Evolutionary conservation across 2,797 vertebrate species (phyloP).

Genomic region (Cercopithecus diana): DNA sequence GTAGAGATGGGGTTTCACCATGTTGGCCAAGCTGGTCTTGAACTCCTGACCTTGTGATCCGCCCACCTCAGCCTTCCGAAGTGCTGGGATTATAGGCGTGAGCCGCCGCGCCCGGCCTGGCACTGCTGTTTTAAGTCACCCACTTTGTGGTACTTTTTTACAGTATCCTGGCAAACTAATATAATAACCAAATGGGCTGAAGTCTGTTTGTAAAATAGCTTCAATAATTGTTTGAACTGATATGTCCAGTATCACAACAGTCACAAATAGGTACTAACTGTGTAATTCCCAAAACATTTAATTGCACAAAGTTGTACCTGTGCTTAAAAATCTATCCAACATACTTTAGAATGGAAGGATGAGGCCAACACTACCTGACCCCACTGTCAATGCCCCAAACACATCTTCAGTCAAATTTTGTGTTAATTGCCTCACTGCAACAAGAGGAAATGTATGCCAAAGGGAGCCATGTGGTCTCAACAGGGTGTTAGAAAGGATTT

Average conservation of each 20-base stretch:
- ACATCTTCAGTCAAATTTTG: neutral
- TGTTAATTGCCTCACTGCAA: neutral
- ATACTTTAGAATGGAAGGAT: neutral
- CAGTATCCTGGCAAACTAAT: neutral
- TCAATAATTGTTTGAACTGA: neutral
- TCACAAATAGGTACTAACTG: neutral
- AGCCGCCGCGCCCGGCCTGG: too few species aligned
- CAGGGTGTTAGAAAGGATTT: neutral
- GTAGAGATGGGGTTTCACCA: too few species aligned
- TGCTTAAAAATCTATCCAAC: neutral
- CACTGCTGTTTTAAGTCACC: neutral
- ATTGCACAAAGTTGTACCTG: neutral
- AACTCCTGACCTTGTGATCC: too few species aligned
- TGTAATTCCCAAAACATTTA: neutral
- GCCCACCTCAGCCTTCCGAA: too few species aligned
- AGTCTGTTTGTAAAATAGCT: neutral
- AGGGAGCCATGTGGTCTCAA: neutral
- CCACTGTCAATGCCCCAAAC: neutral
- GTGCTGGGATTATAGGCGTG: too few species aligned
- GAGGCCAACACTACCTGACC: neutral
- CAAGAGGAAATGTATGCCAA: neutral
- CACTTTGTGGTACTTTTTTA: neutral
- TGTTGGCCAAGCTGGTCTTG: too few species aligned
- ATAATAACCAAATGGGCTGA: neutral
- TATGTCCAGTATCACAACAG: neutral